Conservation (phyloP, 2,113 vertebrate genomes). For the Bostrychus sinensis region DNA sequence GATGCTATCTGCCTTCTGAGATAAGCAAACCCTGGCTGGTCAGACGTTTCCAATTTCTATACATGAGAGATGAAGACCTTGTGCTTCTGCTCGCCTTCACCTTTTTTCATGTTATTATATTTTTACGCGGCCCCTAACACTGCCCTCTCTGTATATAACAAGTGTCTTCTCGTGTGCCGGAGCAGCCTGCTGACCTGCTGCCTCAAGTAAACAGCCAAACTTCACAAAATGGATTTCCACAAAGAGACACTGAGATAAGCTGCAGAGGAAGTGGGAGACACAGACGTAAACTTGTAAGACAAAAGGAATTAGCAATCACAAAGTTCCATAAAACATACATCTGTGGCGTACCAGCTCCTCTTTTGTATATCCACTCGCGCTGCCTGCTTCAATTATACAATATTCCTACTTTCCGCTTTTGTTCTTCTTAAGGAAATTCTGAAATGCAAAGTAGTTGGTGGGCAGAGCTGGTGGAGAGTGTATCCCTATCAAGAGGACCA, state of each 20-base stretch:
- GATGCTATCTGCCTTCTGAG: conserved; percentile 77
- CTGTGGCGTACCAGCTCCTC: conserved; percentile 6
- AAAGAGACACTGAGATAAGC: conserved; percentile 13
- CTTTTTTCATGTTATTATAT: conserved; percentile 66
- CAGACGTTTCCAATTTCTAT: conserved; percentile 80
- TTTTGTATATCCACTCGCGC: conserved; percentile 21
- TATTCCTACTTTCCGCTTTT: conserved; percentile 8
- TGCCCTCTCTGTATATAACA: conserved; percentile 60
- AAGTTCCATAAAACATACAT: conserved; percentile 21
- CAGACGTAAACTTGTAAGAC: conserved; percentile 7
- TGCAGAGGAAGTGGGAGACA: conserved; percentile 6
- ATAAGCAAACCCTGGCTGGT: conserved; percentile 72
- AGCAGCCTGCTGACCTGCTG: conserved; percentile 35
- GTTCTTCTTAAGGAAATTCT: conserved; percentile 20
- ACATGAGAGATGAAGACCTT: conserved; percentile 81
- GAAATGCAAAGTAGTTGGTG: conserved; percentile 45
- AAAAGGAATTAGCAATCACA: conserved; percentile 11
- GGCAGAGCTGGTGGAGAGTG: conserved; percentile 24
- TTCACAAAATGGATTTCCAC: conserved; percentile 4
- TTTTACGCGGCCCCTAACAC: conserved; percentile 36
- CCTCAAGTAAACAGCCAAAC: conserved; percentile 33
- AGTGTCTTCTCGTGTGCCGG: conserved; percentile 49
- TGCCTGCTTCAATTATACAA: conserved; percentile 38
- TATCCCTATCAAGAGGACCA: conserved; percentile 49
- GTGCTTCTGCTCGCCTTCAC: conserved; percentile 51